These are phyloP conservation scores for Uloborus plumipes DNA, from an alignment of 2,888 invertebrate genomes.

Conservation along the genomic window DNA sequence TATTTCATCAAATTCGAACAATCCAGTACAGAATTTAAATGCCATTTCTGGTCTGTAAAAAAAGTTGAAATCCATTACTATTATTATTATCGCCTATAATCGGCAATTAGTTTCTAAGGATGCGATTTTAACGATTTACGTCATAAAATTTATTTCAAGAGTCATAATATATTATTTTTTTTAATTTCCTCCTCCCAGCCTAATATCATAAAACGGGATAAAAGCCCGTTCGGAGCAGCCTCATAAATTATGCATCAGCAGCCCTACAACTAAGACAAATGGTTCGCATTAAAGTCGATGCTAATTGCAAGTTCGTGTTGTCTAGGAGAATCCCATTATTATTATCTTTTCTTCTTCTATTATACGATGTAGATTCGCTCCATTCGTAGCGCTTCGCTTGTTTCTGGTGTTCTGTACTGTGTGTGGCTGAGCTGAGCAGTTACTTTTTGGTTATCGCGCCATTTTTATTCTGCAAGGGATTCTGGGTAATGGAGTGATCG, in stretches of 20 bases:
- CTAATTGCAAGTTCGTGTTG: slow-evolving; percentile 63
- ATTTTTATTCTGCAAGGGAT: too few species aligned
- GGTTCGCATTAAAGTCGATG: slow-evolving; percentile 63
- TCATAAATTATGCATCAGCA: slow-evolving; percentile 64
- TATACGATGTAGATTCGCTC: slow-evolving; percentile 57
- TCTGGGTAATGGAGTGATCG: too few species aligned
- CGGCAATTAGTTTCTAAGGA: slow-evolving; percentile 54
- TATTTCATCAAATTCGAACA: slow-evolving; percentile 59
- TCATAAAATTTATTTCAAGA: slow-evolving; percentile 47
- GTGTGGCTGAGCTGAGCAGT: slow-evolving; percentile 48
- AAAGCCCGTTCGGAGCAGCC: slow-evolving; percentile 32
- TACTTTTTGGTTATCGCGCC: neutral
- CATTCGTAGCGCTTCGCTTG: slow-evolving; percentile 55
- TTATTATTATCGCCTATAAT: slow-evolving; percentile 55
- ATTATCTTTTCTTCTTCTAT: slow-evolving; percentile 59
- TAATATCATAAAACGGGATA: slow-evolving; percentile 52
- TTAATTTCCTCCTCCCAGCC: slow-evolving; percentile 17
- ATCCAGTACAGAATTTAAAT: slow-evolving; percentile 33
- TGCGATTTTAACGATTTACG: slow-evolving; percentile 57
- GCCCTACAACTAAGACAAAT: slow-evolving; percentile 60
- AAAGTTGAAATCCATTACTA: slow-evolving; percentile 36
- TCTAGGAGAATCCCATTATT: slow-evolving; percentile 57
- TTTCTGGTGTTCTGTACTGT: slow-evolving; percentile 9
- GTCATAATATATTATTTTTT: slow-evolving; percentile 45
- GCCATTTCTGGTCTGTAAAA: slow-evolving; percentile 1